phyloP scores from a whole-genome alignment of 1,140 invertebrate genomes.

The Octopus sinensis region DNA sequence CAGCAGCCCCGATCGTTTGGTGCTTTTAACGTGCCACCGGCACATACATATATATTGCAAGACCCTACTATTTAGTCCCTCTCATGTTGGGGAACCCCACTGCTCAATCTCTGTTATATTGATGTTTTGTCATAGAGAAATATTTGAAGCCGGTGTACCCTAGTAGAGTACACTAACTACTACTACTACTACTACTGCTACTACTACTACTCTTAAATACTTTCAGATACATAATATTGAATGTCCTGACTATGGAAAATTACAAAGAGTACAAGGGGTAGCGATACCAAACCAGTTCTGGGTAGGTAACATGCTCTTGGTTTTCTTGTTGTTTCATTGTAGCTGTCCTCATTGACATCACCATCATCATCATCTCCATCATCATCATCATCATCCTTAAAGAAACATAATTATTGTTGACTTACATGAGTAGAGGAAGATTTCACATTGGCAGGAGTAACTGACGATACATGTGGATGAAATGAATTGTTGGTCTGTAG shows the following conservation, averaged over 20 bases:
- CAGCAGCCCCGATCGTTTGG: neutral
- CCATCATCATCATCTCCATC: neutral
- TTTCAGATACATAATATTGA: slow-evolving; percentile 67
- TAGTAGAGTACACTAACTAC: neutral
- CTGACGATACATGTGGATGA: neutral
- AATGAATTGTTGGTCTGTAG: too few species aligned
- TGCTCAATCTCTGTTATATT: neutral
- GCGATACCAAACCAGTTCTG: slow-evolving; percentile 74
- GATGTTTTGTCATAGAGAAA: neutral
- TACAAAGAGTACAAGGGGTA: slow-evolving; percentile 88
- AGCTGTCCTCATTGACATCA: neutral
- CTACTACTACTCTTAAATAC: slow-evolving; percentile 18
- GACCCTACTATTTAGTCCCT: neutral
- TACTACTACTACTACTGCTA: neutral
- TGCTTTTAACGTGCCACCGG: neutral
- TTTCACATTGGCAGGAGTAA: neutral
- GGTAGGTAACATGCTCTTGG: slow-evolving; percentile 41
- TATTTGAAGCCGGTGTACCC: neutral
- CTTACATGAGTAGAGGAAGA: neutral
- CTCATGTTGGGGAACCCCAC: neutral
- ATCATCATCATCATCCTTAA: neutral
- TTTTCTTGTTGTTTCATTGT: neutral
- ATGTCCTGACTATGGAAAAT: slow-evolving; percentile 59
- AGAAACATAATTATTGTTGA: slow-evolving; percentile 20
- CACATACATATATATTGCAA: neutral